Conservation (phyloP, 2,888 invertebrate genomes). For the Poecilobothrus nobilitatus region DNA sequence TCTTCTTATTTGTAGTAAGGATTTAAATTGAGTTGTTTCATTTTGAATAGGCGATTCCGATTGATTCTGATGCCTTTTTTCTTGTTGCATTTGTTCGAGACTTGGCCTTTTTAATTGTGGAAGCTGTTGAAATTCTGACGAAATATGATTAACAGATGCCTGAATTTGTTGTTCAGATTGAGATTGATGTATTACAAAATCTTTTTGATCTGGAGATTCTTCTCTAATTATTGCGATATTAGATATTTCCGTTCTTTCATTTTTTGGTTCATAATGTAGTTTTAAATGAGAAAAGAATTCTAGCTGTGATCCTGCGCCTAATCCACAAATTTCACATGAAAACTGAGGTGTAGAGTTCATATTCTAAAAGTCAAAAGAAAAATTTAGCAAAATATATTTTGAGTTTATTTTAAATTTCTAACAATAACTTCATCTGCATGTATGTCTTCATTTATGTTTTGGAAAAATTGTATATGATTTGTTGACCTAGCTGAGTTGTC, state of each 20-base stretch:
- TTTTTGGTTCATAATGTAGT: slow-evolving; percentile 62
- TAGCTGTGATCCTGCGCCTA: slow-evolving; percentile 64
- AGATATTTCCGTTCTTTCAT: not conserved
- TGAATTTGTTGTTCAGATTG: not conserved
- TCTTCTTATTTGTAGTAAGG: not conserved
- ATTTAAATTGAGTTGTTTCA: not conserved
- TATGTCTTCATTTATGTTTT: not conserved
- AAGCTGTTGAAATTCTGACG: not conserved
- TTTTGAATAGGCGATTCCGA: not conserved
- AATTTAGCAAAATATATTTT: not conserved
- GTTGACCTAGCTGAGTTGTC: slow-evolving; percentile 1
- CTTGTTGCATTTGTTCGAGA: not conserved
- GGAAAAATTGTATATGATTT: not conserved
- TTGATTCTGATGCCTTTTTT: not conserved
- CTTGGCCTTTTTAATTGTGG: not conserved
- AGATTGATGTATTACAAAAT: not conserved
- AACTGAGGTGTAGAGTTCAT: slow-evolving; percentile 25
- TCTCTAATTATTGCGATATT: not conserved
- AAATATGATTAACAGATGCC: not conserved
- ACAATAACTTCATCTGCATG: slow-evolving; percentile 16
- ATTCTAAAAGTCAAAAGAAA: slow-evolving; percentile 12
- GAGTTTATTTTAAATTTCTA: slow-evolving; percentile 4
- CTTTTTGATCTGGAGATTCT: not conserved
- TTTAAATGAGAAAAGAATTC: slow-evolving; percentile 81
- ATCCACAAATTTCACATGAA: slow-evolving; percentile 69